Evolutionary conservation across 2,888 invertebrate genomes (phyloP).

Genomic region (Beris morrisii): DNA sequence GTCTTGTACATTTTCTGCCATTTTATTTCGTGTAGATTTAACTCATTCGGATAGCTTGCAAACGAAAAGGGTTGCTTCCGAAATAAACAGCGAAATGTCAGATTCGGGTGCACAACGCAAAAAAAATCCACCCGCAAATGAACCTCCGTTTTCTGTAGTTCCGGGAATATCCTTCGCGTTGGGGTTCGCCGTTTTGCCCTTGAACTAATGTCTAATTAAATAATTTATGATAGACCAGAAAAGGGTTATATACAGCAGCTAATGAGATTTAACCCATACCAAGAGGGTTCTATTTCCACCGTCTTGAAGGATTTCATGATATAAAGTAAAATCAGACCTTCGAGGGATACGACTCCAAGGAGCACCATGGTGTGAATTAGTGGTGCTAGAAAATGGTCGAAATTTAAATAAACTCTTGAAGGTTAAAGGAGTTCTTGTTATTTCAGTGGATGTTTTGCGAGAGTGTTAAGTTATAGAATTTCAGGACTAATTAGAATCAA

Average conservation of each 20-base stretch:
- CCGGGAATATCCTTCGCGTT: neutral
- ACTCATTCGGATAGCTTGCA: neutral
- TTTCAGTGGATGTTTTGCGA: neutral
- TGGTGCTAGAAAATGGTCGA: no score
- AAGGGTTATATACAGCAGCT: neutral
- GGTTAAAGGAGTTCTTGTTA: no score
- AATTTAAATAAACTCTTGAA: no score
- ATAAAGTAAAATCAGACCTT: no score
- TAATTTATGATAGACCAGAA: constrained; percentile 13
- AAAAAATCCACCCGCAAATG: neutral
- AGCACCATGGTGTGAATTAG: no score
- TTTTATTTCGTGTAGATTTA: neutral
- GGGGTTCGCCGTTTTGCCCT: constrained; percentile 1
- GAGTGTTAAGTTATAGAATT: neutral
- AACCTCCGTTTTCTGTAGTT: neutral
- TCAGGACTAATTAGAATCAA: no score
- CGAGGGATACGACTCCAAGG: no score
- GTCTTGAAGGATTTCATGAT: no score
- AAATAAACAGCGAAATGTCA: neutral
- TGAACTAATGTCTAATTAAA: constrained; percentile 17
- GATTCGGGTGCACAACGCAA: neutral
- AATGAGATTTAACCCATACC: constrained; percentile 1
- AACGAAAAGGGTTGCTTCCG: neutral
- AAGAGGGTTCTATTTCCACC: no score
- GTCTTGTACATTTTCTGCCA: neutral